Conservation (phyloP, 2,797 vertebrate genomes). For the Pitangus sulphuratus region DNA sequence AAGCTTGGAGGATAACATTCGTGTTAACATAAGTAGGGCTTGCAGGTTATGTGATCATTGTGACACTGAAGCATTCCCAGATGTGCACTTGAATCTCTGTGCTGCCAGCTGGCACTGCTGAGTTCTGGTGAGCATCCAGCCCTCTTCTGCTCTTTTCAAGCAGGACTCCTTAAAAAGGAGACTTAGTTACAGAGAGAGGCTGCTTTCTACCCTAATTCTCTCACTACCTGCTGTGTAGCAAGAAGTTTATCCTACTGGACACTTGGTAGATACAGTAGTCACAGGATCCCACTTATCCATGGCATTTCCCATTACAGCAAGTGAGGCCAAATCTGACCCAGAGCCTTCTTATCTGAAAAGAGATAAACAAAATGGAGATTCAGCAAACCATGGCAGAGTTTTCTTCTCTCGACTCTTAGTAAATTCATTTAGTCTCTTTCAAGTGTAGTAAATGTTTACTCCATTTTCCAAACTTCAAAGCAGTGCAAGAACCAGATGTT, state of each 20-base stretch:
- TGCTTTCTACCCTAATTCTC: not conserved
- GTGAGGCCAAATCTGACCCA: not conserved
- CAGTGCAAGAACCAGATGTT: not conserved
- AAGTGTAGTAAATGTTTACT: not conserved
- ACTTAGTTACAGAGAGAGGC: not conserved
- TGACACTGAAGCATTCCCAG: not conserved
- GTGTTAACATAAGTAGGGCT: rapidly evolving
- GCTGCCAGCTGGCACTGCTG: not conserved
- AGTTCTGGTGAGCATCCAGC: not conserved
- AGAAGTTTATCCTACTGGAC: not conserved
- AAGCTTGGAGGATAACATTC: not conserved
- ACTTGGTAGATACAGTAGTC: not conserved
- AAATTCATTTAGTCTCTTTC: not conserved
- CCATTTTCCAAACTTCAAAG: not conserved
- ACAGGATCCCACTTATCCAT: not conserved
- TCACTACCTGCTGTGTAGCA: not conserved
- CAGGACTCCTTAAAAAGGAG: not conserved
- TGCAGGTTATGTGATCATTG: not conserved
- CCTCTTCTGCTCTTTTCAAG: not conserved
- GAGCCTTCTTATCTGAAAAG: not conserved
- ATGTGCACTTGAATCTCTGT: not conserved
- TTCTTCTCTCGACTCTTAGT: not conserved
- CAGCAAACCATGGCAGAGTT: not conserved
- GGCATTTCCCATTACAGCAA: not conserved
- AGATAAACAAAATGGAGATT: not conserved